phyloP scores from a whole-genome alignment of 2,797 vertebrate species.

The Melanotaenia trifasciata region DNA sequence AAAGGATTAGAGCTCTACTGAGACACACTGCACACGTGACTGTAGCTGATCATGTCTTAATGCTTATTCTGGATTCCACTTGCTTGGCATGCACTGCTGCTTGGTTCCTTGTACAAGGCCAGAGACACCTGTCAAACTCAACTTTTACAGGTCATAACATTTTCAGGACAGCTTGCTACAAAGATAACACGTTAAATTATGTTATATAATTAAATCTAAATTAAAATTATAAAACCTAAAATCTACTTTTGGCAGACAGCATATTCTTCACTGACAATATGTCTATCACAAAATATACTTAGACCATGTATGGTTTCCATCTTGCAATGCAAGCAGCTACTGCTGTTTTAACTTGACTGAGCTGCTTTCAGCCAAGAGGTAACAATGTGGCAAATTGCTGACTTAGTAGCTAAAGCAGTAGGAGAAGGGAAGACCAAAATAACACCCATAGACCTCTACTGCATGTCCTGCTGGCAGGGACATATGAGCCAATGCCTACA shows the following conservation, averaged over 20 bases:
- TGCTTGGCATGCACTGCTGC: constrained; percentile 36
- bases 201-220: not conserved
- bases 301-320: constrained; percentile 6
- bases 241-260: not conserved
- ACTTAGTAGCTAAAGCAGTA: constrained; percentile 13
- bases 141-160: not conserved
- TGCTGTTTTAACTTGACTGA: constrained; percentile 23
- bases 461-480: constrained; percentile 13
- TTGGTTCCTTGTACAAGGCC: constrained; percentile 26
- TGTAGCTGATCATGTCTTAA: constrained; percentile 74
- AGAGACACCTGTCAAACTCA: constrained; percentile 13
- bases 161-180: not conserved
- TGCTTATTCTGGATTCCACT: constrained; percentile 68
- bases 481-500: constrained; percentile 27
- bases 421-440: constrained; percentile 51
- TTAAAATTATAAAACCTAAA: not conserved
- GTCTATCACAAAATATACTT: not conserved
- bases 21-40: constrained; percentile 56
- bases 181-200: not conserved
- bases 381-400: constrained; percentile 40
- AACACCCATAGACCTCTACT: constrained; percentile 34
- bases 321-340: constrained; percentile 1
- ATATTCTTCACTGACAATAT: not conserved
- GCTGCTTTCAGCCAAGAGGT: constrained; percentile 7
- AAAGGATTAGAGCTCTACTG: constrained; percentile 64